Conservation (phyloP, 2,888 invertebrate genomes). For the Choristoneura rosaceana region DNA sequence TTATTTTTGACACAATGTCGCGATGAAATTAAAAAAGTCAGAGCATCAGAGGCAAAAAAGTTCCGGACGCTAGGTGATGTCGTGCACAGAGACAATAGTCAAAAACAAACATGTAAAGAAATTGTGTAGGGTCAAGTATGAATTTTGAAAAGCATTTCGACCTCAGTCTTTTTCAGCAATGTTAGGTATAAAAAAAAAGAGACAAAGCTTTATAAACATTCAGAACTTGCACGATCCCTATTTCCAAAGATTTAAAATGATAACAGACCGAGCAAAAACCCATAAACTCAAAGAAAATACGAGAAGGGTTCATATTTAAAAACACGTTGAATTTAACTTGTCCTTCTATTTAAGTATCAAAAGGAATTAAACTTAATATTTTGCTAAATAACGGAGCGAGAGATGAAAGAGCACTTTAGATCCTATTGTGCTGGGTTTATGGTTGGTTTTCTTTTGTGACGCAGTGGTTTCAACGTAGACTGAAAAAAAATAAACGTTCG, state of each 20-base stretch:
- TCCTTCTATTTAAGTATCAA: conserved; percentile 30
- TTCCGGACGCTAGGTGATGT: too few species aligned
- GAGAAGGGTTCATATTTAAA: conserved; percentile 25
- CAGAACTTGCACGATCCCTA: not conserved
- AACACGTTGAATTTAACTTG: conserved; percentile 27
- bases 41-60: too few species aligned
- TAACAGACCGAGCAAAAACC: not conserved
- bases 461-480: conserved; percentile 27
- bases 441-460: conserved; percentile 15
- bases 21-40: too few species aligned
- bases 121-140: too few species aligned
- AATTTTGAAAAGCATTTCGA: too few species aligned
- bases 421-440: not conserved
- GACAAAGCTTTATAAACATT: too few species aligned
- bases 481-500: conserved; percentile 29
- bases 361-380: conserved; percentile 38
- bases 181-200: too few species aligned
- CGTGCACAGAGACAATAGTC: too few species aligned
- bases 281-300: not conserved
- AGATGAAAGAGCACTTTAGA: not conserved
- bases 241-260: not conserved
- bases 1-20: too few species aligned
- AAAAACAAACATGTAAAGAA: too few species aligned
- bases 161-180: too few species aligned
- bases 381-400: conserved; percentile 25